Percentiles rank a stretch among this genome's conserved stretches.
phyloP scores from a whole-genome alignment of 2,113 vertebrate species.

The Oreocharis arfaki region DNA sequence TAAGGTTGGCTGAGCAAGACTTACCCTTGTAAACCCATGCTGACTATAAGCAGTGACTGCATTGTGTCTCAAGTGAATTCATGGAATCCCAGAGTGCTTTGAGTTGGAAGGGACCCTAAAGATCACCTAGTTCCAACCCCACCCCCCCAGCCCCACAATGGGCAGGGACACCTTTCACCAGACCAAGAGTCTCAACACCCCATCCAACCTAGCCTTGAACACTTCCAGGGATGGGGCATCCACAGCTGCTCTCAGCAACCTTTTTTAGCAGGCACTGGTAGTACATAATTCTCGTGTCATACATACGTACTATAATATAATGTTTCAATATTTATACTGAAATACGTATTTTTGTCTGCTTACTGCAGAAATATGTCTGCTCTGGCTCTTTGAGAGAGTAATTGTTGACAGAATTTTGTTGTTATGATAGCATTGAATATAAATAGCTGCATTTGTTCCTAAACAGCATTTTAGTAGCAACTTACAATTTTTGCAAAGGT shows the following conservation, averaged over 20 bases:
- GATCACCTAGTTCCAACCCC: not conserved
- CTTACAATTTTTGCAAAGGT: not conserved
- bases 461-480: not conserved
- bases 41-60: not conserved
- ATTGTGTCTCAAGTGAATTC: not conserved
- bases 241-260: not conserved
- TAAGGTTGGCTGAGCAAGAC: not conserved
- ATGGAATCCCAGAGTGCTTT: not conserved
- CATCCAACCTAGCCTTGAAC: not conserved
- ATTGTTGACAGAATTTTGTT: not conserved
- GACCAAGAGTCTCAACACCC: not conserved
- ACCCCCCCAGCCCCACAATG: accelerated
- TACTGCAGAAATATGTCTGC: not conserved
- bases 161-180: not conserved
- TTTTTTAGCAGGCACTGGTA: not conserved
- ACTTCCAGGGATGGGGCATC: not conserved
- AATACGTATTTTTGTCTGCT: not conserved
- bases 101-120: not conserved
- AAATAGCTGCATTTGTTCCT: not conserved
- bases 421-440: not conserved
- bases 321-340: not conserved
- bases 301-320: not conserved
- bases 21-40: not conserved
- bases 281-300: not conserved
- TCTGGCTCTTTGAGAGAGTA: not conserved